Evolutionary conservation across 1,140 invertebrate species (phyloP).

Genomic region (Caenorhabditis briggsae): DNA sequence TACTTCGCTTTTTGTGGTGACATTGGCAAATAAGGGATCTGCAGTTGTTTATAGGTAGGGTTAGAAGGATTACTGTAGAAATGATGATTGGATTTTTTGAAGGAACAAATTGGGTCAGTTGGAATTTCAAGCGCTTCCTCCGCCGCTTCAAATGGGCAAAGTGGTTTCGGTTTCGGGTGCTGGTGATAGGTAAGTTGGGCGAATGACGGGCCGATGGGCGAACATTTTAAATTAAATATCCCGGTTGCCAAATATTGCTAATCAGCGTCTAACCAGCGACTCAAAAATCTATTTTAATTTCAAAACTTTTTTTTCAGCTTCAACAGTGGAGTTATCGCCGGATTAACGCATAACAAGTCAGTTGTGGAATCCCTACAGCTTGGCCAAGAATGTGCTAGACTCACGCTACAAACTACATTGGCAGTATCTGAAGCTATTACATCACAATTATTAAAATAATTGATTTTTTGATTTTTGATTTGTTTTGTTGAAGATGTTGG

Average conservation of each 20-base stretch:
- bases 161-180: conserved; percentile 24
- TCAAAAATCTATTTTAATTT: too few relatives aligned
- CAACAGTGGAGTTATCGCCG: conserved; percentile 29
- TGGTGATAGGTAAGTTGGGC: background rate
- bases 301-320: background rate
- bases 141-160: conserved; percentile 22
- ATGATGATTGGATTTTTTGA: background rate
- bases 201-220: too few relatives aligned
- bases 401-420: background rate
- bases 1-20: conserved; percentile 27
- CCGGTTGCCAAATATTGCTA: too few relatives aligned
- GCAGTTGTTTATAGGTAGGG: conserved; percentile 27
- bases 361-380: background rate
- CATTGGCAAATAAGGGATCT: conserved; percentile 13
- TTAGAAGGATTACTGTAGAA: background rate
- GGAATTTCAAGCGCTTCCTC: conserved; percentile 22
- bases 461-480: background rate
- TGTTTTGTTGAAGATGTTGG: too few relatives aligned
- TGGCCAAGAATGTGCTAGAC: conserved; percentile 39
- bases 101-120: conserved; percentile 31
- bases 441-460: conserved; percentile 5
- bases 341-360: conserved; percentile 26
- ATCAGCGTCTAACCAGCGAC: too few relatives aligned
- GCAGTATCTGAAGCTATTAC: background rate
- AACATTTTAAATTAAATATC: too few relatives aligned